Conservation (phyloP, 1,140 invertebrate genomes). For the Diorhabda sublineata region DNA sequence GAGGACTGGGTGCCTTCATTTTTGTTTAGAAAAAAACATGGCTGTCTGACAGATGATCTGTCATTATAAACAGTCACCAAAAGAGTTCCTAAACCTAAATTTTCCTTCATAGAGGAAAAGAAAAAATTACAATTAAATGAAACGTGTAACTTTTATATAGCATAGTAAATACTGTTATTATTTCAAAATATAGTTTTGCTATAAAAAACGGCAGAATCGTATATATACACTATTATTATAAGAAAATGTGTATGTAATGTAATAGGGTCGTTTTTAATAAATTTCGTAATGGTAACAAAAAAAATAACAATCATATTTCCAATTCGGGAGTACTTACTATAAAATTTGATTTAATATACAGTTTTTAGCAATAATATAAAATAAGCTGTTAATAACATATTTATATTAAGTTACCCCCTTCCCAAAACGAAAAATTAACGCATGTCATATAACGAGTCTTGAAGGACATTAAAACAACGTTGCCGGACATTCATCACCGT, state of each 20-base stretch:
- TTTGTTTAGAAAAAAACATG: slow-evolving; percentile 12
- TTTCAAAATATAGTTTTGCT: slow-evolving; percentile 44
- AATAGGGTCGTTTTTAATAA: neutral
- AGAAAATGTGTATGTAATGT: neutral
- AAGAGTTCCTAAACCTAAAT: slow-evolving; percentile 45
- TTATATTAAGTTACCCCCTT: too few species aligned
- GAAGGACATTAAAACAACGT: too few species aligned
- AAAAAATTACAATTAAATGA: slow-evolving; percentile 33
- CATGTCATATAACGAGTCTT: too few species aligned
- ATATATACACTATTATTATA: slow-evolving; percentile 39
- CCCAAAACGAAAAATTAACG: too few species aligned
- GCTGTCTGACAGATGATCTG: neutral
- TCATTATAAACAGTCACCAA: slow-evolving; percentile 11
- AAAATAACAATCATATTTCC: too few species aligned
- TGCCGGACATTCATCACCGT: too few species aligned
- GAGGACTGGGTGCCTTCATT: slow-evolving; percentile 47
- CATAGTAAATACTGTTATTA: slow-evolving; percentile 38
- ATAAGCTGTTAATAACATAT: too few species aligned
- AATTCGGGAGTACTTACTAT: too few species aligned
- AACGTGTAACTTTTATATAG: slow-evolving; percentile 44
- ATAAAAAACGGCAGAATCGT: slow-evolving; percentile 37
- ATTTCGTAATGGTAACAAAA: neutral
- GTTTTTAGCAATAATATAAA: too few species aligned
- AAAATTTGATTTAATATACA: too few species aligned
- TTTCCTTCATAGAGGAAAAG: slow-evolving; percentile 35